phyloP scores from a whole-genome alignment of 2,113 vertebrate species.

The Notothenia rossii region DNA sequence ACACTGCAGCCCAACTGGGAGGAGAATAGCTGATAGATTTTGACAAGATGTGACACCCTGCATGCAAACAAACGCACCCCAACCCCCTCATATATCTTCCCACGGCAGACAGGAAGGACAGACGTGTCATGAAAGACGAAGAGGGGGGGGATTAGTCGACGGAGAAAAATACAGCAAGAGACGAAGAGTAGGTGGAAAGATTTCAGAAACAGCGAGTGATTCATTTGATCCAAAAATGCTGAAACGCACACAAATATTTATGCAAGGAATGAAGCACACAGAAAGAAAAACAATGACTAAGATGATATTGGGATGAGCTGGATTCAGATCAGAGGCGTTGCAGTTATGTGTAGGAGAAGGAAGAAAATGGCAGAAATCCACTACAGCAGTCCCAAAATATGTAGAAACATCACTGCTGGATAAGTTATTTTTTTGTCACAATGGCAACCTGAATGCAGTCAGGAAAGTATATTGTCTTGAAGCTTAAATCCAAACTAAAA shows the following conservation, averaged over 20 bases:
- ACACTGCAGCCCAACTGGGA: constrained; percentile 11
- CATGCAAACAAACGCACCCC: constrained; percentile 4
- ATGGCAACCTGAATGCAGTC: too few species aligned
- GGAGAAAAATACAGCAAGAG: constrained; percentile 16
- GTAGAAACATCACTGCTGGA: neutral
- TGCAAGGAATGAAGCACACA: constrained; percentile 3
- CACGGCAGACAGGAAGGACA: constrained; percentile 17
- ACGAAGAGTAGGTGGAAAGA: constrained; percentile 15
- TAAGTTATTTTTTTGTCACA: too few species aligned
- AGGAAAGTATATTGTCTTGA: neutral
- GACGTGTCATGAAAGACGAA: constrained; percentile 34
- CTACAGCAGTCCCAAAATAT: constrained; percentile 4
- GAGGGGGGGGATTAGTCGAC: constrained; percentile 14
- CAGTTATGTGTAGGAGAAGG: neutral
- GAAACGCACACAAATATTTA: constrained; percentile 26
- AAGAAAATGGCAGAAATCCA: too few species aligned
- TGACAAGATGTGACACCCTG: constrained; percentile 33
- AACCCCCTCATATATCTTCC: constrained; percentile 11
- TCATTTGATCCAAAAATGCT: constrained; percentile 13
- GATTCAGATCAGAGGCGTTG: neutral
- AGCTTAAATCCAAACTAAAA: too few species aligned
- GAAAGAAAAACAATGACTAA: constrained; percentile 38
- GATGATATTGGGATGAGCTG: neutral
- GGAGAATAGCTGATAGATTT: constrained; percentile 6
- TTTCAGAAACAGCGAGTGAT: constrained; percentile 18